Conservation (phyloP, 64 coral and sea anemone species). For the Astreopora myriophthalma region DNA sequence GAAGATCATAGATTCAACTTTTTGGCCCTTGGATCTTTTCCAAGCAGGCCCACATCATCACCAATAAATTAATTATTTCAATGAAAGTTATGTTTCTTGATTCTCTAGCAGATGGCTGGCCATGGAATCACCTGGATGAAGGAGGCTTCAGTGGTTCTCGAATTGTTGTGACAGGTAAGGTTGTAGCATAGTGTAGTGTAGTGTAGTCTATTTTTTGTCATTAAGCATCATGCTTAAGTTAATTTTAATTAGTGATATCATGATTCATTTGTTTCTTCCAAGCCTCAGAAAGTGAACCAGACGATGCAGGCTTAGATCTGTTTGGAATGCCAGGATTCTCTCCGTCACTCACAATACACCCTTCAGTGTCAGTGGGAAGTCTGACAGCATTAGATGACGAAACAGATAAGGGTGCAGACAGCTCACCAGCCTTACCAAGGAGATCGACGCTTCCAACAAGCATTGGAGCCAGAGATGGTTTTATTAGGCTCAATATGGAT, state of each 20-base stretch:
- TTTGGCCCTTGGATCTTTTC: no score
- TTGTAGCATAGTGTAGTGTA: not conserved
- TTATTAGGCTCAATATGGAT: slow-evolving; percentile 78
- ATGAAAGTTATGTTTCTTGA: not conserved
- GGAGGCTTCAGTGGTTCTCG: slow-evolving; percentile 15
- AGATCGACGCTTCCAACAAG: slow-evolving; percentile 53
- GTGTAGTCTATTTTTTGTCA: not conserved
- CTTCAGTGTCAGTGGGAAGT: slow-evolving; percentile 61
- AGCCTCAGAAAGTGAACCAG: slow-evolving; percentile 33
- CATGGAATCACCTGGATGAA: slow-evolving; percentile 53
- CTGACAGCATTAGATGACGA: slow-evolving; percentile 46
- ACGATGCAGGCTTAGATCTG: slow-evolving; percentile 54
- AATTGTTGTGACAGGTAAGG: slow-evolving; percentile 8
- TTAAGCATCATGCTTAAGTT: not conserved
- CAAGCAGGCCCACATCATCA: no score
- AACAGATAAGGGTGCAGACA: not conserved
- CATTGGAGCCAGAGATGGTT: slow-evolving; percentile 71
- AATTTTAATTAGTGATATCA: no score
- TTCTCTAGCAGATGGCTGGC: slow-evolving; percentile 47
- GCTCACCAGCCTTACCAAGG: slow-evolving; percentile 69
- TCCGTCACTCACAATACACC: slow-evolving; percentile 48
- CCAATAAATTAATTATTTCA: no score
- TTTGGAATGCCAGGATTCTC: slow-evolving; percentile 93
- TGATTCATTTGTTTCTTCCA: no score
- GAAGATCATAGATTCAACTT: no score